These are phyloP conservation scores for Rhea pennata DNA, from an alignment of 2,113 vertebrate genomes.

Conservation along the genomic window DNA sequence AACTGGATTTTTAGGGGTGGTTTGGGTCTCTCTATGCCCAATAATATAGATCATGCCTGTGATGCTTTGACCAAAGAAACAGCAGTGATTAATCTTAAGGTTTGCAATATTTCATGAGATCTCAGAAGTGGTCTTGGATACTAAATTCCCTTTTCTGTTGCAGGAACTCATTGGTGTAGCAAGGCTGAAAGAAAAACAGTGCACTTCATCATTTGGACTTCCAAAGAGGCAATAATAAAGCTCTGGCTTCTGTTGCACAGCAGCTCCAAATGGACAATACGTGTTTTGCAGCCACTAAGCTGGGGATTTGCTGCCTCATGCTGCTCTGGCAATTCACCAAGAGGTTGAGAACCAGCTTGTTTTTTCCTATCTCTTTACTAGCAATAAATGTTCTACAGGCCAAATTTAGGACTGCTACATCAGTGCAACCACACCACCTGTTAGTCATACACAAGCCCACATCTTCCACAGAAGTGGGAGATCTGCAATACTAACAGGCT, in stretches of 20 bases:
- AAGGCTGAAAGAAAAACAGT: not conserved
- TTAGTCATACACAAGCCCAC: not conserved
- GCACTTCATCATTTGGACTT: not conserved
- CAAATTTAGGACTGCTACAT: not conserved
- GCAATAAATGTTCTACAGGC: not conserved
- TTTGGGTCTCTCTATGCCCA: not conserved
- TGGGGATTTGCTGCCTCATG: slow-evolving; percentile 1
- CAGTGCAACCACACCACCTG: not conserved
- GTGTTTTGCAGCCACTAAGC: not conserved
- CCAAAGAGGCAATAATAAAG: not conserved
- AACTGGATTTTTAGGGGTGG: not conserved
- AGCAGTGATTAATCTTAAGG: not conserved
- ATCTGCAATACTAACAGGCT: not conserved
- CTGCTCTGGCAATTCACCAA: slow-evolving; percentile 22
- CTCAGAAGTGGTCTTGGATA: not conserved
- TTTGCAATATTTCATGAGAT: not conserved
- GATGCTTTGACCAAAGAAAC: not conserved
- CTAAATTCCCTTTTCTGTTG: not conserved
- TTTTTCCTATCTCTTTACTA: not conserved
- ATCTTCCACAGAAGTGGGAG: rapidly evolving
- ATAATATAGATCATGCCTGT: not conserved
- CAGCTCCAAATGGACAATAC: not conserved
- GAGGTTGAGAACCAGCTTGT: not conserved
- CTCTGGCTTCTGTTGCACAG: not conserved
- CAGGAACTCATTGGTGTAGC: not conserved